A percentile compares a stretch with the other conserved stretches of the same genome.
phyloP scores from a whole-genome alignment of 2,797 vertebrate species.

The Hydrocynus forskahlii region DNA sequence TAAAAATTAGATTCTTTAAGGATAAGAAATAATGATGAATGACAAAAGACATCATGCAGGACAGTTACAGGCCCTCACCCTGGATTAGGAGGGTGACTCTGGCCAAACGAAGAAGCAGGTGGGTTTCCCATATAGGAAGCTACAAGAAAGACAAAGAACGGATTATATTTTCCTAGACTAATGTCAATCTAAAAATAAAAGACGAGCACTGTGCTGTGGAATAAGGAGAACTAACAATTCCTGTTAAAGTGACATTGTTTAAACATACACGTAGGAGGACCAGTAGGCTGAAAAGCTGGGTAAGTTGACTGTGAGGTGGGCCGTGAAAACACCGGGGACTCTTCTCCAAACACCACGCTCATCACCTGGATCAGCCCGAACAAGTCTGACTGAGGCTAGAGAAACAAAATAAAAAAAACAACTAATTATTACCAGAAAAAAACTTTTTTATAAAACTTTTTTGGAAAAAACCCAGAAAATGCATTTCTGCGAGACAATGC shows the following conservation, averaged over 20 bases:
- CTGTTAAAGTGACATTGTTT: neutral
- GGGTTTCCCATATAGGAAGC: conserved; percentile 93
- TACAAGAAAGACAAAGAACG: conserved; percentile 66
- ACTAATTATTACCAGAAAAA: conserved; percentile 16
- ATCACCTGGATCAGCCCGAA: conserved; percentile 96
- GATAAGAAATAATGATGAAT: neutral
- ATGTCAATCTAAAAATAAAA: neutral
- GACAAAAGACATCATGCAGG: neutral
- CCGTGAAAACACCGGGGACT: conserved; percentile 96
- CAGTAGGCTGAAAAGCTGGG: conserved; percentile 88
- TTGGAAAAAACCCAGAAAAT: too few relatives aligned
- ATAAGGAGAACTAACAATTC: neutral
- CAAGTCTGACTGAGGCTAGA: conserved; percentile 93
- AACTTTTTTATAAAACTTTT: too few relatives aligned
- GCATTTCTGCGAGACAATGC: too few relatives aligned
- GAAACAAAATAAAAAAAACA: neutral
- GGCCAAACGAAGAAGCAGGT: conserved; percentile 82
- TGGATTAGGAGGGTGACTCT: conserved; percentile 79
- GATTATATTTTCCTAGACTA: conserved; percentile 53
- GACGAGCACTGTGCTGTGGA: neutral
- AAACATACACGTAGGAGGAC: conserved; percentile 90
- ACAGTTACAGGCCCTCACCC: conserved; percentile 78
- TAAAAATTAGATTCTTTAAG: neutral
- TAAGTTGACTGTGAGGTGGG: conserved; percentile 84
- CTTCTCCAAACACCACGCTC: conserved; percentile 97